These are phyloP conservation scores for Chymomyza costata DNA, from an alignment of 1,140 invertebrate genomes.

Conservation along the genomic window DNA sequence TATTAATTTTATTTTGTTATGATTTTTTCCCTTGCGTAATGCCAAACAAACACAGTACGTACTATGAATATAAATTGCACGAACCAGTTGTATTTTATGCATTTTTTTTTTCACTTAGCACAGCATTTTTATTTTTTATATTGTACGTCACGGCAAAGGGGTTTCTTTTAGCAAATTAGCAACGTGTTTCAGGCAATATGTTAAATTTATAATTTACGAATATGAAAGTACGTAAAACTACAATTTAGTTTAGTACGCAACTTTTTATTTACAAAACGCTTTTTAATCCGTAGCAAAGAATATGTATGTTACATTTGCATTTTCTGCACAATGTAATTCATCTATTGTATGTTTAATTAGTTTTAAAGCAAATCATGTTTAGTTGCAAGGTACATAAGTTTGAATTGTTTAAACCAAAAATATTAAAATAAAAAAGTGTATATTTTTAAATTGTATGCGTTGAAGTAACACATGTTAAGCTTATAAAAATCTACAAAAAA, in stretches of 20 bases:
- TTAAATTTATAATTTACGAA: too few species aligned
- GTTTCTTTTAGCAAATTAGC: background rate
- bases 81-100: conserved; percentile 61
- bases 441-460: conserved; percentile 47
- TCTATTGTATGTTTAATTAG: conserved; percentile 64
- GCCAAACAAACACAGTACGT: conserved; percentile 35
- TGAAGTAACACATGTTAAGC: conserved; percentile 32
- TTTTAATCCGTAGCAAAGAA: conserved; percentile 37
- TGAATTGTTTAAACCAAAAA: conserved; percentile 71
- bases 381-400: conserved; percentile 62
- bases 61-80: conserved; percentile 47
- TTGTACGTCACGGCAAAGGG: conserved; percentile 2
- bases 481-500: conserved; percentile 16
- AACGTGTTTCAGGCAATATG: too few species aligned
- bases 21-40: conserved; percentile 53
- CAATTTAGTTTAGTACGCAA: conserved; percentile 29
- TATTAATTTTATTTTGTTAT: conserved; percentile 69
- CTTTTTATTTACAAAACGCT: conserved; percentile 33
- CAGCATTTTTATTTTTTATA: conserved; percentile 48
- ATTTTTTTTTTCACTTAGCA: conserved; percentile 56
- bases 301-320: conserved; percentile 15
- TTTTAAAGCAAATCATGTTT: conserved; percentile 60
- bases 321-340: conserved; percentile 36
- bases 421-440: conserved; percentile 69
- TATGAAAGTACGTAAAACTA: too few species aligned